Base-by-base conservation (phyloP, 2,888 invertebrate genomes). In the Hemithea aestivaria region DNA sequence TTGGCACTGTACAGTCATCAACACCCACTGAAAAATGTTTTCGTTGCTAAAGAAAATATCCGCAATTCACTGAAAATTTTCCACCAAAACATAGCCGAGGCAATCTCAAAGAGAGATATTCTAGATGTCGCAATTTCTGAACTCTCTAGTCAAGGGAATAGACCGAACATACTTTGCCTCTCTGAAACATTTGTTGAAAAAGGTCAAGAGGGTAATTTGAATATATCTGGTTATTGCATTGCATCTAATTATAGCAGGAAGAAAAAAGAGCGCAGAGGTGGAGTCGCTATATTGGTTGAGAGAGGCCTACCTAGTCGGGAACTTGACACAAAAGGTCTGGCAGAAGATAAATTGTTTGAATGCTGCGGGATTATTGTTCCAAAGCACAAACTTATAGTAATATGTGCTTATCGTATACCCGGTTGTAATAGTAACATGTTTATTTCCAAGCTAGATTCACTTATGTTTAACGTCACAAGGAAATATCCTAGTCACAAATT, bases 11-110 rank as follows among this genome's bases (percentile, higher is more conserved):
- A 2, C 12, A 7, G 25, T 25, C n/a, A 25, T 1, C 5, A 1
- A 6, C 11, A 27, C 4, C n/a, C 2, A 1, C 3, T 12, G n/a
- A 6, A 27, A 27, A 7, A 1, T 27, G 11, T 27, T 27, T 27
- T 27, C 27, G 27, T 27, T 10, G 10, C 25, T 27, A 2, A 5
- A 11, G 16, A 7, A 6, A 12, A 7, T 2, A n/a, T 12, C 7
- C 12, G n/a, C n/a, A n/a, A 12, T 27, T n/a, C 7, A 2, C 27
- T 12, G 2, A 11, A 11, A 2, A 16, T 38, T 10, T 6, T 42
- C 2, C 39, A 43, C 12, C 43, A 39, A 20, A 39, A 39, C 20
- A 44, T 44, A 21, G 35, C 39, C 8, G 43, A 39, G 5, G 25
- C 37, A 1, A 7, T 28, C 9, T 36, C 27, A 2, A 41, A 41